Conservation (phyloP, 2,797 vertebrate species). For the Dryobates pubescens region DNA sequence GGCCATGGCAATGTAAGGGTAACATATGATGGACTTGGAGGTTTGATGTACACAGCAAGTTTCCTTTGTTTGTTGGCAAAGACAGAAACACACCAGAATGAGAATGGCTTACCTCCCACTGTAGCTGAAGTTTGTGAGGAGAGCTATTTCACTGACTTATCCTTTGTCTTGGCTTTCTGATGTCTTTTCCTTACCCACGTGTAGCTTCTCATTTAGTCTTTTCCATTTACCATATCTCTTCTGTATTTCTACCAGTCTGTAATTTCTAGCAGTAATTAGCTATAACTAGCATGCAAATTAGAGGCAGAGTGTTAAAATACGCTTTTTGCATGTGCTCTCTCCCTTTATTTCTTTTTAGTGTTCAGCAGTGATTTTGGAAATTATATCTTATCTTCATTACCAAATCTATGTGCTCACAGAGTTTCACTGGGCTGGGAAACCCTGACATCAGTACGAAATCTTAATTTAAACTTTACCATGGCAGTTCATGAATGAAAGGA, state of each 20-base stretch:
- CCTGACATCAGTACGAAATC: neutral
- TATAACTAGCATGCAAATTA: neutral
- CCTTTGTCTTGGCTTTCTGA: neutral
- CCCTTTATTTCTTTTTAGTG: neutral
- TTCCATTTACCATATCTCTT: neutral
- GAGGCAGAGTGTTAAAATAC: neutral
- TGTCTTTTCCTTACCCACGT: neutral
- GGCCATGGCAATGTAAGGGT: neutral
- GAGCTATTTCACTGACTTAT: neutral
- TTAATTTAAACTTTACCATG: slow-evolving; percentile 53
- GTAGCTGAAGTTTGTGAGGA: neutral
- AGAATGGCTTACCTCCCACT: accelerated
- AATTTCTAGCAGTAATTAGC: neutral
- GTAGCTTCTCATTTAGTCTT: neutral
- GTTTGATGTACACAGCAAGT: neutral
- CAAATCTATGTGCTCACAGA: neutral
- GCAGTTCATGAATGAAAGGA: slow-evolving; percentile 23
- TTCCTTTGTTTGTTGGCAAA: neutral
- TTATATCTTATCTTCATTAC: neutral
- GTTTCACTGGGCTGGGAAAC: neutral
- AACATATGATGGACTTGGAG: neutral
- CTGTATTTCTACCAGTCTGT: neutral
- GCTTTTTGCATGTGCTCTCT: neutral
- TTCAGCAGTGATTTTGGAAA: slow-evolving; percentile 8
- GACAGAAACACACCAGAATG: neutral